Conservation (phyloP, 2,113 vertebrate genomes). For the Spilogale gracilis region DNA sequence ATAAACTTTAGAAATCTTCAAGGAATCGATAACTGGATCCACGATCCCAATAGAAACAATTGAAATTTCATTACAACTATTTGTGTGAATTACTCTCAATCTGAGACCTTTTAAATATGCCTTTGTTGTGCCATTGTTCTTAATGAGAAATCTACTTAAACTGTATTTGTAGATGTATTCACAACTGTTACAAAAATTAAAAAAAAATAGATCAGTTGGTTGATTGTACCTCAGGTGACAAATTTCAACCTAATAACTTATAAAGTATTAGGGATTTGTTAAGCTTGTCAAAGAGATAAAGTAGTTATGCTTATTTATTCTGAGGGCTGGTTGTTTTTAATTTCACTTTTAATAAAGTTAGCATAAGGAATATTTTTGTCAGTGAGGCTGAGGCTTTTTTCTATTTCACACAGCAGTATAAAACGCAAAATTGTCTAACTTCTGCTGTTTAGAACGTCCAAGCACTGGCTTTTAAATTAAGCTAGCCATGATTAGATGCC, state of each 20-base stretch:
- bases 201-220: background rate
- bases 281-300: background rate
- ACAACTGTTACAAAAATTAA: background rate
- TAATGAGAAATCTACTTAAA: slow-evolving; percentile 12
- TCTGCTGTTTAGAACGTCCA: background rate
- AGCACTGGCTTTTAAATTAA: slow-evolving; percentile 5
- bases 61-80: slow-evolving; percentile 62
- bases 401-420: background rate
- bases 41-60: slow-evolving; percentile 74
- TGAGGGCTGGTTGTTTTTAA: background rate
- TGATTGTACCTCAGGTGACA: background rate
- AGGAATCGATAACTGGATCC: slow-evolving; percentile 63
- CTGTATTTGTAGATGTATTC: background rate
- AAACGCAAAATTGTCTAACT: background rate
- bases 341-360: background rate
- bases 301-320: background rate
- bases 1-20: slow-evolving; percentile 77
- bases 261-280: background rate
- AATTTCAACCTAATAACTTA: slow-evolving; percentile 19
- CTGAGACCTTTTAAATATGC: background rate
- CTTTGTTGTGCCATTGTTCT: slow-evolving; percentile 9
- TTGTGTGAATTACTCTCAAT: slow-evolving; percentile 29
- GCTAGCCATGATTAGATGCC: background rate
- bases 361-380: background rate
- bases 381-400: background rate